Base-by-base conservation (phyloP, 2,888 invertebrate species). In the Apodemia arnacis region DNA sequence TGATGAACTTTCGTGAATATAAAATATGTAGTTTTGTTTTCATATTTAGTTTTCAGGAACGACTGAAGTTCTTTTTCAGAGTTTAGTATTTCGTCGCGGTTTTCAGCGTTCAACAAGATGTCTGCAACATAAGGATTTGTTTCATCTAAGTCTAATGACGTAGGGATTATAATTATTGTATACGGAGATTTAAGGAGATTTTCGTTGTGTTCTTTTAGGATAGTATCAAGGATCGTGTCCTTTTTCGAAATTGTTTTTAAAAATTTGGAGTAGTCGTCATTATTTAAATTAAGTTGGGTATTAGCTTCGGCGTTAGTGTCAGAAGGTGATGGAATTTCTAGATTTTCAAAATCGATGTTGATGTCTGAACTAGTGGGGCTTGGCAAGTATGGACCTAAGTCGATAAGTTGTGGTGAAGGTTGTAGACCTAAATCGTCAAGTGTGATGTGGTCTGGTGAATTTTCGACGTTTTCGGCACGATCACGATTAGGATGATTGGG, bases 1-100 rank as follows among this genome's bases (percentile, higher is more conserved):
- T 82, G 69, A 38, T 82, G 76, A 6, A 73, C 72, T 59, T 49
- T 82, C 13, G 59, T 82, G 4, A 44, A 75, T 18, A 63, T 70
- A 38, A 18, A 27, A 49, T 27, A 82, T 15, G 34, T 66, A 21
- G 1, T 31, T 70, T 49, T 54, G 11, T 49, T 70, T 38, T 76
- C 44, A 11, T 59, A 79, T 13, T 24, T 44, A 2, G 41, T 24
- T 79, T 70, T 79, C 11, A 66, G 18, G 27, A 79, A 69, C 7
- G 69, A 34, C 15, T 44, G 49, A 38, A 79, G 38, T 69, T 79
- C 41, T n/a, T 79, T 79, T 44, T 79, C 78, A 8, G 15, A 24
- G 7, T 79, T 69, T 18, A 69, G 2, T 24, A 69, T 44, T 21
- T 34, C 24, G 2, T 79, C 69, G 5, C 41, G 34, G 21, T 69